A percentile compares a stretch with the other conserved stretches of the same genome.
phyloP scores from a whole-genome alignment of 2,888 invertebrate genomes.

The Gymnosoma rotundatum region DNA sequence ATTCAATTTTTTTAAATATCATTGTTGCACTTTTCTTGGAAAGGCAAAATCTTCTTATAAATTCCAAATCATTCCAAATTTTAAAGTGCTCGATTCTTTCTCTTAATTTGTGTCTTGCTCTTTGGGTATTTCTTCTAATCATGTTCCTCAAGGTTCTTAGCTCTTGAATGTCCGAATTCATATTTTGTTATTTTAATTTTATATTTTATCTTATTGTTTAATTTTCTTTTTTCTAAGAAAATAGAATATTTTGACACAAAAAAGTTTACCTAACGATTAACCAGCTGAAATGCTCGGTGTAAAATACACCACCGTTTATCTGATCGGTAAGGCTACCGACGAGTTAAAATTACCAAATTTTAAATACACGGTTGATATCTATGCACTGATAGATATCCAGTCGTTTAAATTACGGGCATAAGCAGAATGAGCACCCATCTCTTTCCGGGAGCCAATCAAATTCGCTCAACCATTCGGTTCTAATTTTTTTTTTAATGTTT shows the following conservation, averaged over 20 bases:
- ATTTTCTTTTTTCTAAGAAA: background rate
- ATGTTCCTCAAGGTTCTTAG: conserved; percentile 3
- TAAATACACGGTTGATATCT: background rate
- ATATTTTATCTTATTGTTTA: background rate
- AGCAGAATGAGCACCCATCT: too few species aligned
- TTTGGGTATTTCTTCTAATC: conserved; percentile 3
- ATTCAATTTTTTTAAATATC: too few species aligned
- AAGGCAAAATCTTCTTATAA: too few species aligned
- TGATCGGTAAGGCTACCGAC: conserved; percentile 8
- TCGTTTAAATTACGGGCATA: too few species aligned
- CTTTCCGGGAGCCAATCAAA: too few species aligned
- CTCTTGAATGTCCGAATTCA: conserved; percentile 3
- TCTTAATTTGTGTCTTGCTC: conserved; percentile 5
- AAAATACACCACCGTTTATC: conserved; percentile 6
- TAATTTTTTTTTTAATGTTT: too few species aligned
- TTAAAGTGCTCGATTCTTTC: too few species aligned
- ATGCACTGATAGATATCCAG: too few species aligned
- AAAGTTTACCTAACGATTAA: conserved; percentile 4
- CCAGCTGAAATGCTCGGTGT: background rate
- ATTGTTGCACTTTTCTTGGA: background rate
- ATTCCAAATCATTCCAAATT: too few species aligned
- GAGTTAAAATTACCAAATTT: conserved; percentile 5
- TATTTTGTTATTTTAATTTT: background rate
- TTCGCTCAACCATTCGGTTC: too few species aligned
- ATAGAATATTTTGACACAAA: background rate